Evolutionary conservation across 2,888 invertebrate genomes (phyloP), one percentile per base, ranked within the genome.

Genomic region (Ectemnius lituratus): DNA sequence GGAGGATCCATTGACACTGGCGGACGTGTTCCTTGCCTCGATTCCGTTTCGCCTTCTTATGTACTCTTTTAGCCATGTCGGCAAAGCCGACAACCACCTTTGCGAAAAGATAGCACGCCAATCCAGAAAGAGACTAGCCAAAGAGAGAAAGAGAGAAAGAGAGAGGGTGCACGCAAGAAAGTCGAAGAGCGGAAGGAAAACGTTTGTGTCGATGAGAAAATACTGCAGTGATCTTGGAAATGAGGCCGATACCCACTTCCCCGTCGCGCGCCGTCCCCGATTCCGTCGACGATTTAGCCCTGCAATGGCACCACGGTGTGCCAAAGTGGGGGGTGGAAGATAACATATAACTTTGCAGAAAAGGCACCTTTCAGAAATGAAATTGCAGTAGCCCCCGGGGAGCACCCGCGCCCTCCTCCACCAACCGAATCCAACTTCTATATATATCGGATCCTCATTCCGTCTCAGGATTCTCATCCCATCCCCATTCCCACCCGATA

Each of bases 151-250:
- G 14, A 11, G 46, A 4, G 27, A 14, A 20, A 49, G 60, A 20
- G 37, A 23, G 23, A 20, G 11, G 56, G 5, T 46, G 37, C 61
- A 27, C 37, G 8, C 52, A 46, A n/a, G 20, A 0, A 14, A 6
- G 47, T 49, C n/a, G 45, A 27, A 27, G 14, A 49, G 18, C 52
- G 64, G 52, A 47, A 45, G 64, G 59, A 49, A 58, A 68, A 59
- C 67, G 72, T 46, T 73, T 63, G 70, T 23, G 61, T 75, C 78
- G 66, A 80, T 75, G 69, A 66, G 77, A 84, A 84, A 80, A 80
- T 77, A 80, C 76, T 76, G 73, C 69, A 74, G 77, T 63, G 81
- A 83, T 83, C 79, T 72, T 73, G 60, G 67, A 60, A 71, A 75
- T 52, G 75, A 76, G 73, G 68, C 76, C 76, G 81, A 79, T 79